A percentile compares a stretch with the other conserved stretches of the same genome.
Evolutionary conservation across 2,888 invertebrate genomes (phyloP).

Genomic region (Lydus trimaculatus): DNA sequence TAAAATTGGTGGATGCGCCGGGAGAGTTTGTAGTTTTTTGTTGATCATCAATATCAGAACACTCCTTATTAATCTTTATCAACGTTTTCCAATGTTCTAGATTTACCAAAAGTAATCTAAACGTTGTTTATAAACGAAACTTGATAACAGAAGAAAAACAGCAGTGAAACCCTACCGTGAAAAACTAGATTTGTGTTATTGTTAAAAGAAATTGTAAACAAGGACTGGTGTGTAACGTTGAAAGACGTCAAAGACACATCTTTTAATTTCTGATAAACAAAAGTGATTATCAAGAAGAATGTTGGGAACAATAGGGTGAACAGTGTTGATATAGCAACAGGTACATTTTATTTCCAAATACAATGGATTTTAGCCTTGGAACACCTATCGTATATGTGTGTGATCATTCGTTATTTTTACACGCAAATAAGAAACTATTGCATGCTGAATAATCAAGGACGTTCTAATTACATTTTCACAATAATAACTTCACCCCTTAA

Average conservation of each 20-base stretch:
- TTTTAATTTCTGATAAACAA: too few relatives aligned
- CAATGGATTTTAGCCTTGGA: not conserved
- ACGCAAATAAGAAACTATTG: not conserved
- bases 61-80: not conserved
- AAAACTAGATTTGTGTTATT: too few relatives aligned
- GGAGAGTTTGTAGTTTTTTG: not conserved
- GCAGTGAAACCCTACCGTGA: too few relatives aligned
- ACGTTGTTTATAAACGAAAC: too few relatives aligned
- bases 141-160: too few relatives aligned
- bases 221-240: too few relatives aligned
- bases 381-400: not conserved
- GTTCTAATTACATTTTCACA: not conserved
- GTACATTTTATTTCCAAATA: not conserved
- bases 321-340: not conserved
- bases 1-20: slow-evolving; percentile 1
- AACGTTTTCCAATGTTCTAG: not conserved
- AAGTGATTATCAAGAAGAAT: too few relatives aligned
- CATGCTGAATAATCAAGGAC: not conserved
- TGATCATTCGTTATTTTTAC: not conserved
- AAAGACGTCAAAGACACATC: too few relatives aligned
- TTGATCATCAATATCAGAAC: not conserved
- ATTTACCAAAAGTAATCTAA: too few relatives aligned
- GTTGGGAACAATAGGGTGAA: not conserved
- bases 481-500: not conserved
- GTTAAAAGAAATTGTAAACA: too few relatives aligned